Percentiles rank a stretch among this genome's conserved stretches.
Evolutionary conservation across 2,797 vertebrate species (phyloP).

Genomic region (Enteromius paludinosus): DNA sequence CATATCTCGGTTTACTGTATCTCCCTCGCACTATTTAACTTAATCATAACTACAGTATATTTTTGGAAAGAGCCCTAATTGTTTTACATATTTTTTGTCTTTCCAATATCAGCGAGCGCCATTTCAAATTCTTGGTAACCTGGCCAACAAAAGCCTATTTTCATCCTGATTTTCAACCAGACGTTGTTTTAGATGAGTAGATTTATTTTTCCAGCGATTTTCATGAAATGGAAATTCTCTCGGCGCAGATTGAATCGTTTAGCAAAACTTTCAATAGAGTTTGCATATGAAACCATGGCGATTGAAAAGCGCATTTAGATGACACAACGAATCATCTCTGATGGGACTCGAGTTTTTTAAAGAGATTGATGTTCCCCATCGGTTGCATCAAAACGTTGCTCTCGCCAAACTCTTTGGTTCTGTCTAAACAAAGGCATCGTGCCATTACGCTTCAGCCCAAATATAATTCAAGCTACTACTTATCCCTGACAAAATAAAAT

Average conservation of each 20-base stretch:
- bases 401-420: constrained; percentile 22
- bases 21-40: not conserved
- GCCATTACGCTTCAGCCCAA: constrained; percentile 17
- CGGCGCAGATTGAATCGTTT: not conserved
- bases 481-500: not conserved
- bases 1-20: not conserved
- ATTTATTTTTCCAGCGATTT: constrained; percentile 21
- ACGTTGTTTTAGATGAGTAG: not conserved
- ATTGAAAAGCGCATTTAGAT: constrained; percentile 5
- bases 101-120: not conserved
- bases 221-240: not conserved
- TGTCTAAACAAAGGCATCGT: constrained; percentile 45
- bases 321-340: constrained; percentile 12
- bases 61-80: not conserved
- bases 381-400: constrained; percentile 3
- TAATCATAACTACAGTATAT: not conserved
- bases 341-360: not conserved
- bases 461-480: constrained; percentile 21
- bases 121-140: constrained; percentile 3
- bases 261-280: not conserved
- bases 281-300: not conserved
- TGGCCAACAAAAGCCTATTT: constrained; percentile 20
- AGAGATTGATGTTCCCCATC: constrained; percentile 6
- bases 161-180: not conserved
- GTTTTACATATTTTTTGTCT: not conserved